phyloP scores from a whole-genome alignment of 2,888 invertebrate genomes.

The Deilephila porcellus region DNA sequence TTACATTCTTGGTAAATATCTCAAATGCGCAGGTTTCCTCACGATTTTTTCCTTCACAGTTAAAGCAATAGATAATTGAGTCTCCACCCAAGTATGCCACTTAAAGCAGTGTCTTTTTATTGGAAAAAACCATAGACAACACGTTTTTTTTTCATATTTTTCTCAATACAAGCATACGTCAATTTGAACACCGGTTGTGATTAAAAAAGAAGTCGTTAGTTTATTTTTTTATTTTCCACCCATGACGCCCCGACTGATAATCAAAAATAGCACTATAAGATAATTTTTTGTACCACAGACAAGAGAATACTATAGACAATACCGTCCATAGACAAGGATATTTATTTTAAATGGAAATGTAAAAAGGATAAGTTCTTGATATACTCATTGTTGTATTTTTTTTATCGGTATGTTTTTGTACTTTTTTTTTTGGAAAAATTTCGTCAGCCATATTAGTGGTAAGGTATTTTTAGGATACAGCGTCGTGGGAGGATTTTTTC shows the following conservation, averaged over 20 bases:
- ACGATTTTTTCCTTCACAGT: too few relatives aligned
- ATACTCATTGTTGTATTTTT: conserved; percentile 69
- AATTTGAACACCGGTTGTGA: conserved; percentile 62
- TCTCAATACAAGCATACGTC: conserved; percentile 46
- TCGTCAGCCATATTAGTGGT: conserved; percentile 77
- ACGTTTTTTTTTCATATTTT: conserved; percentile 27
- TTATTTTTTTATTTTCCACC: conserved; percentile 44
- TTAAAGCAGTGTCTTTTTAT: conserved; percentile 43
- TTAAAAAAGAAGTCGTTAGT: conserved; percentile 32
- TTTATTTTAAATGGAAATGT: conserved; percentile 71
- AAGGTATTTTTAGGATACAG: conserved; percentile 41
- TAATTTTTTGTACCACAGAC: conserved; percentile 33
- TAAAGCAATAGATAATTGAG: too few relatives aligned
- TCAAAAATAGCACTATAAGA: conserved; percentile 32
- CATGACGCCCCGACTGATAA: conserved; percentile 20
- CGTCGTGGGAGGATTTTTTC: conserved; percentile 1
- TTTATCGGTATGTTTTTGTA: conserved; percentile 44
- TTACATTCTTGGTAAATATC: too few relatives aligned
- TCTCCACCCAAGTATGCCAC: conserved; percentile 6
- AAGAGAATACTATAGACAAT: conserved; percentile 57
- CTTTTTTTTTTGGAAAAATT: conserved; percentile 18
- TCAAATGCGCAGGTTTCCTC: too few relatives aligned
- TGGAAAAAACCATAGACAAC: conserved; percentile 3
- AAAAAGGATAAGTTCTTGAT: conserved; percentile 50
- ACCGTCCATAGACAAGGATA: conserved; percentile 81